Percentiles rank a stretch among this genome's conserved stretches.
Conservation (phyloP, 2,113 vertebrate genomes). For the Herpetotheres cachinnans region DNA sequence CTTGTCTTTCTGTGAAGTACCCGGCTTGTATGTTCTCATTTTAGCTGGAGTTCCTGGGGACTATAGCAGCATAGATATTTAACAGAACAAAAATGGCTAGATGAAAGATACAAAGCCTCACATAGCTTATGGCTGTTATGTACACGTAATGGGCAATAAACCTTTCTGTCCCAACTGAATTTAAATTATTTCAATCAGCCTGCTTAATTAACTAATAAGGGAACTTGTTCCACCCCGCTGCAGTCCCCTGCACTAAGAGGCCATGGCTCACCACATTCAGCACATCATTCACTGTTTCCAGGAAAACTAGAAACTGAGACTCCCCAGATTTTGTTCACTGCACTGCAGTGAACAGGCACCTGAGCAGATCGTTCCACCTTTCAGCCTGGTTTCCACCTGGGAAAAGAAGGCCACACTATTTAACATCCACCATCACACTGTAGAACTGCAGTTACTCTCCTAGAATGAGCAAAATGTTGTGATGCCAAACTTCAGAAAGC, state of each 20-base stretch:
- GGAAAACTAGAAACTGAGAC: background rate
- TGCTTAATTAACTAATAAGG: background rate
- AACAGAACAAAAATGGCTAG: background rate
- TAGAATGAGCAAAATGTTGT: background rate
- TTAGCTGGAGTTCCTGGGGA: background rate
- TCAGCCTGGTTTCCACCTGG: background rate
- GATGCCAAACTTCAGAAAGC: background rate
- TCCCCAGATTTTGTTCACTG: background rate
- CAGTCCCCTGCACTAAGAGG: background rate
- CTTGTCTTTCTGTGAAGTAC: background rate
- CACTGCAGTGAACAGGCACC: background rate
- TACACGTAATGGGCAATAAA: background rate
- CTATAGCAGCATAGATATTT: background rate
- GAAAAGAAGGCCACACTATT: background rate
- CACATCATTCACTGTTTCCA: background rate
- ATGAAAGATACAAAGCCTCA: background rate
- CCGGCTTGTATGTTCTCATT: background rate
- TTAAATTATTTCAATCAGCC: conserved; percentile 15
- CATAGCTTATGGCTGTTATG: background rate
- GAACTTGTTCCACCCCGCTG: background rate
- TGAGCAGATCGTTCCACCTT: background rate
- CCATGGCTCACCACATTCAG: background rate
- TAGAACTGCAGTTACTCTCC: background rate
- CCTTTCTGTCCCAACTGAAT: background rate
- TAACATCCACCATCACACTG: background rate